Evolutionary conservation across 1,140 invertebrate species (phyloP), one percentile per base, ranked within the genome.

Genomic region (Sitophilus oryzae): DNA sequence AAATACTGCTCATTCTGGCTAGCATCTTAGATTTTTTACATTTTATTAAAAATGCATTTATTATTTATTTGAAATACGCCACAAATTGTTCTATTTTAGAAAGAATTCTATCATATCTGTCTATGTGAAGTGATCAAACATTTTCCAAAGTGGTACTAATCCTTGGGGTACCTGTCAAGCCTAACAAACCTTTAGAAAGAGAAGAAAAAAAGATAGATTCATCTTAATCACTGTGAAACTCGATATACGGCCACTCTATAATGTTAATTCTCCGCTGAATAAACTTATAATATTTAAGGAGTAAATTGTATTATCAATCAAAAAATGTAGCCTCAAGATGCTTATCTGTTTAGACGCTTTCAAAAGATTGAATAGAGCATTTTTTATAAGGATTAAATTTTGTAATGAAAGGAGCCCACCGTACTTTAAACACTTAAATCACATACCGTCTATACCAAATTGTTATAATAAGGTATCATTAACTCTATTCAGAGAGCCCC

Each of bases 221-320:
- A 52, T 43, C 40, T 42, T 22, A 52, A 44, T 35, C 40, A 42
- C 50, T 43, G 36, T 52, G 50, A 52, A 52, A 52, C 44, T 52
- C 22, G 43, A 54, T 54, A 47, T 47, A 54, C 52, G 43, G 43
- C n/a, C 43, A 54, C 30, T 46, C 25, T 25, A 54, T 36, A 54
- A 54, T 54, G 52, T 46, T 54, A 54, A 54, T 54, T 14, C 37
- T 54, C 18, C 20, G 16, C 34, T 47, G 52, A 54, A 54, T 54
- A 54, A 54, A 51, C 43, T 54, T 54, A 21, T 46, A 46, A 40
- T 54, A 54, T 23, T n/a, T 54, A 30, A 37, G 35, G 42, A 46
- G 44, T 46, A 54, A 52, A 54, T 46, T 47, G 52, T 54, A 54
- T 46, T 48, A 54, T 54, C 52, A 54, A 54, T 54, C 52, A 54